These are phyloP conservation scores for Ptychoptera contaminata DNA, from an alignment of 2,888 invertebrate genomes.

Conservation along the genomic window DNA sequence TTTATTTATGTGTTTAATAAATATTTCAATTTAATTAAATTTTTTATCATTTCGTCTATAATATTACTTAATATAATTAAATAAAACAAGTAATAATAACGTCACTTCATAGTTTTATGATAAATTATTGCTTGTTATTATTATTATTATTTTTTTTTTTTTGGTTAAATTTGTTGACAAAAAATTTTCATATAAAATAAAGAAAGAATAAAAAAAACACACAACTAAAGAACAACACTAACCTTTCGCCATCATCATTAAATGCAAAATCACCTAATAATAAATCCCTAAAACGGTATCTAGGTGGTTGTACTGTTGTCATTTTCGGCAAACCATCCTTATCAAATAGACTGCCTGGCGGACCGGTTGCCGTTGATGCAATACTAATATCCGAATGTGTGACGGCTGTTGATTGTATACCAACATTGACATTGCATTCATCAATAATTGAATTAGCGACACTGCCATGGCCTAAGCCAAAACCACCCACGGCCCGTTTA, in stretches of 20 bases:
- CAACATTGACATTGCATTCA: constrained; percentile 14
- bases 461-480: constrained; percentile 18
- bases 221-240: constrained; percentile 16
- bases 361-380: constrained; percentile 18
- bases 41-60: too few species aligned
- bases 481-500: constrained; percentile 30
- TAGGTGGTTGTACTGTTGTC: constrained; percentile 25
- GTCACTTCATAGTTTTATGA: too few species aligned
- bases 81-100: too few species aligned
- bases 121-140: too few species aligned
- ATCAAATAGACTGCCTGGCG: constrained; percentile 14
- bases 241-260: constrained; percentile 67
- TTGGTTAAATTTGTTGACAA: too few species aligned
- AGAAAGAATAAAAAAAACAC: background rate
- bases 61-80: too few species aligned
- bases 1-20: too few species aligned
- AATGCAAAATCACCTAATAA: constrained; percentile 62
- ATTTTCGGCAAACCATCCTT: constrained; percentile 3
- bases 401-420: background rate
- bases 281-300: constrained; percentile 61
- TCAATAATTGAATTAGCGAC: constrained; percentile 17
- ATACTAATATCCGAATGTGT: background rate
- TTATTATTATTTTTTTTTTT: too few species aligned
- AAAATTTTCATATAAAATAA: too few species aligned
- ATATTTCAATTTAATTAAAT: too few species aligned